These are phyloP conservation scores for Melanogrammus aeglefinus DNA, from an alignment of 2,797 vertebrate genomes.

Conservation along the genomic window DNA sequence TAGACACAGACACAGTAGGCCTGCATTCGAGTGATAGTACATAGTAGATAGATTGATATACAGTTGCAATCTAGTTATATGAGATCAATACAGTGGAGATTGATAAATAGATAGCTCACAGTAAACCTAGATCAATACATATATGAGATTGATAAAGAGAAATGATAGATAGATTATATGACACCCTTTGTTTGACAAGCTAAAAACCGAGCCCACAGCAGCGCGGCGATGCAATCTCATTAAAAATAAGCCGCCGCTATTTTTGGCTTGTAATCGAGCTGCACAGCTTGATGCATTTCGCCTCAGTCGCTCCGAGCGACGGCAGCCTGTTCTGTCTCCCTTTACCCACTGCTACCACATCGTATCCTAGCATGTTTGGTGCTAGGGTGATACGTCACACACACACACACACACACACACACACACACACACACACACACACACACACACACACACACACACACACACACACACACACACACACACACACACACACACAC, in stretches of 20 bases:
- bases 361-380: conserved; percentile 1
- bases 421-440: conserved; percentile 1
- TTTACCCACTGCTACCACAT: neutral
- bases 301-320: conserved; percentile 54
- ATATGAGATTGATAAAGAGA: neutral
- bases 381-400: neutral
- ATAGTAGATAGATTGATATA: neutral
- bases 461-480: no score
- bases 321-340: neutral
- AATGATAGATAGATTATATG: neutral
- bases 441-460: no score
- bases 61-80: no score
- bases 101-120: conserved; percentile 5
- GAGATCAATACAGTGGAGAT: neutral
- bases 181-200: conserved; percentile 16
- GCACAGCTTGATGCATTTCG: conserved; percentile 81
- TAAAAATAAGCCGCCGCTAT: conserved; percentile 85
- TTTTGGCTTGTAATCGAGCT: conserved; percentile 83
- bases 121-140: neutral
- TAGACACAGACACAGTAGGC: no score
- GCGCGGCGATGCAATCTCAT: conserved; percentile 81
- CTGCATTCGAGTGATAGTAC: neutral
- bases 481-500: no score
- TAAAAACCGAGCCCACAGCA: conserved; percentile 39
- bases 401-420: conserved; percentile 3